Conservation (phyloP, 2,113 vertebrate genomes). For the Tupaia chinensis region DNA sequence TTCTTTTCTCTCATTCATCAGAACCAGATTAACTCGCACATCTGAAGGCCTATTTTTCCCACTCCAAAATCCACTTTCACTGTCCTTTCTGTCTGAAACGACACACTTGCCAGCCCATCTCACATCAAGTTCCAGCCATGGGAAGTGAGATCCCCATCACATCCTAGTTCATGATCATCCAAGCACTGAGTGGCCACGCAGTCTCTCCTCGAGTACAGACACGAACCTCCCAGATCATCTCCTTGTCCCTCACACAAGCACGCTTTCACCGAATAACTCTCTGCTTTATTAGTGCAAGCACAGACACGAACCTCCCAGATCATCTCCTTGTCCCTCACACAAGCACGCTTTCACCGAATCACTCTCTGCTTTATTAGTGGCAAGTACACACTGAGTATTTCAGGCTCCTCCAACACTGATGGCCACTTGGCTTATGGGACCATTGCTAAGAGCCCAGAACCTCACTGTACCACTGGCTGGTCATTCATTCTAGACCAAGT, state of each 20-base stretch:
- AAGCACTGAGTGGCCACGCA: background rate
- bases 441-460: background rate
- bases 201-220: conserved; percentile 1
- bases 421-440: background rate
- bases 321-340: background rate
- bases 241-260: no score
- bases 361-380: background rate
- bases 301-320: no score
- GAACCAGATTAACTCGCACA: conserved; percentile 30
- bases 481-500: background rate
- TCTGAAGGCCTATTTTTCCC: conserved; percentile 7
- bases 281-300: no score
- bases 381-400: background rate
- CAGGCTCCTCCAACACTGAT: background rate
- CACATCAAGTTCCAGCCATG: conserved; percentile 20
- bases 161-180: conserved; percentile 11
- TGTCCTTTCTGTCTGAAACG: conserved; percentile 37
- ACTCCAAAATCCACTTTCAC: background rate
- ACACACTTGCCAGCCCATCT: background rate
- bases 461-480: background rate
- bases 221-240: conserved; percentile 19
- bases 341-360: background rate
- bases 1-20: background rate
- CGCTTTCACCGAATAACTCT: no score
- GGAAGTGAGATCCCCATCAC: background rate